Evolutionary conservation across 1,140 invertebrate species (phyloP), one percentile per base, ranked within the genome.

Genomic region (Drosophila tristis): DNA sequence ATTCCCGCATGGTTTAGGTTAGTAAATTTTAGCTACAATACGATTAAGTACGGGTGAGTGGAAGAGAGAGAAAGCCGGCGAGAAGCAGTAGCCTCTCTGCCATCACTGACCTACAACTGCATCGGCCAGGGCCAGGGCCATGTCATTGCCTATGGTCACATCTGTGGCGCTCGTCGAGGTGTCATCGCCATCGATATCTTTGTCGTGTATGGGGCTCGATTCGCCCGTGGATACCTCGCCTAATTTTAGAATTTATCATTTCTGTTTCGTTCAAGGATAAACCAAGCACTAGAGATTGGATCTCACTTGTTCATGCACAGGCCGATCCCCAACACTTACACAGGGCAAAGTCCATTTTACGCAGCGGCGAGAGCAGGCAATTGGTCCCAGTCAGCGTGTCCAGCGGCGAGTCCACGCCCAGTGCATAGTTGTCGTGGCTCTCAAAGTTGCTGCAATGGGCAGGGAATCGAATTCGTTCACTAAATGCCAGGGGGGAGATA

Each of bases 171-270:
- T 85, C 68, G 95, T 96, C 55, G 90, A 91, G 72, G 75, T 85
- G 56, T 90, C 86, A 74, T 96, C 93, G 72, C 80, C 79, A 80
- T 89, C 82, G 63, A 94, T 94, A 50, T 96, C 95, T 90, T 96
- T 96, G 93, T 96, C 96, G 90, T 96, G 94, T 91, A 95, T 93
- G 75, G 96, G 95, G 93, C 95, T 95, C 90, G 93, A 93, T 87
- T 93, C 93, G 80, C 92, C 93, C 90, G 94, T 94, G 90, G 91
- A 92, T 89, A 95, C 94, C 93, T 95, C 95, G 94, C 95, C 95
- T 95, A 80, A 67, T 72, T 85, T 55, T 58, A 26, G 42, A 60
- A 71, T 82, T 82, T 79, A 77, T 71, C 39, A 16, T 74, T 74
- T 35, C 9, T 35, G 2, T 35, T 9, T 35, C 9, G 8, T 11